These are phyloP conservation scores for Glaucidium brasilianum DNA, from an alignment of 2,113 vertebrate species.

Conservation along the genomic window DNA sequence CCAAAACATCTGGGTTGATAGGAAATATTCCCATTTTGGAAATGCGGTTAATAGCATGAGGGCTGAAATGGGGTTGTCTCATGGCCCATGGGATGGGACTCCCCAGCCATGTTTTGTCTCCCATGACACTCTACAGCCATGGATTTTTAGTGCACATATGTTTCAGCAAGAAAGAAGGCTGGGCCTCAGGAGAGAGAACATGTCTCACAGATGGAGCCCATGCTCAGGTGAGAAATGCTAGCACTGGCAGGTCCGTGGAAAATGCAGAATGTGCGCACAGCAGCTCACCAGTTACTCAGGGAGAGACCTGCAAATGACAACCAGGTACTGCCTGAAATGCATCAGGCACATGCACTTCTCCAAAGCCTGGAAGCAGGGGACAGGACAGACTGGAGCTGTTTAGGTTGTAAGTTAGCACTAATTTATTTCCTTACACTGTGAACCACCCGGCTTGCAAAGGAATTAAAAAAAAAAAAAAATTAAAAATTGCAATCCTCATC, in stretches of 20 bases:
- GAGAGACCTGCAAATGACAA: not conserved
- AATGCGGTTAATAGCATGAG: not conserved
- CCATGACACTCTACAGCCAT: not conserved
- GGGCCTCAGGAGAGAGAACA: not conserved
- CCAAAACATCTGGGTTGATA: not conserved
- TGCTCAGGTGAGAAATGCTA: not conserved
- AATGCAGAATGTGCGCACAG: not conserved
- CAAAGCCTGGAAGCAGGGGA: not conserved
- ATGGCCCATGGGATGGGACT: too few species aligned
- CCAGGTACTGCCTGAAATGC: not conserved
- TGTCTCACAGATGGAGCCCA: accelerated
- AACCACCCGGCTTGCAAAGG: not conserved
- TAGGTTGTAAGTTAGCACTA: not conserved
- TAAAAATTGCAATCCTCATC: not conserved
- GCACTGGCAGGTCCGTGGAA: not conserved
- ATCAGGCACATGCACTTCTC: not conserved
- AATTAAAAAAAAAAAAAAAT: not conserved
- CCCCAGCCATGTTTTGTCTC: not conserved
- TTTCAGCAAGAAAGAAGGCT: not conserved
- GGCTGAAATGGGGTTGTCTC: not conserved
- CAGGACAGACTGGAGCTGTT: not conserved
- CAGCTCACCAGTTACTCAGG: not conserved
- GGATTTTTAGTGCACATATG: not conserved
- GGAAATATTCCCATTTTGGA: not conserved
- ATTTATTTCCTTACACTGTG: not conserved